Base-by-base conservation (phyloP, 2,797 vertebrate species). In the Chromis chromis region DNA sequence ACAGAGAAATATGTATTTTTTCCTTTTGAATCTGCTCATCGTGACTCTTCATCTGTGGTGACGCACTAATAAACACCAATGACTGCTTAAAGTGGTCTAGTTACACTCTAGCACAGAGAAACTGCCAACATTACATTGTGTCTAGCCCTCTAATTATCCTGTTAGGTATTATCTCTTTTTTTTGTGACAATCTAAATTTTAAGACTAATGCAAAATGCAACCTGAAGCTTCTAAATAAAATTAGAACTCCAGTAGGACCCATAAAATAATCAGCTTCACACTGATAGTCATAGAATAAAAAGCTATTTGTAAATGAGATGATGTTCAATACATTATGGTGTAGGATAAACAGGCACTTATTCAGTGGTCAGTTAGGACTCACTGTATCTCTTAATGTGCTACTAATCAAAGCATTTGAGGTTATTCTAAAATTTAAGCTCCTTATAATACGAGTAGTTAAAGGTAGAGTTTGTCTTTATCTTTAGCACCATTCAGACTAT, bases 341-440 rank as follows among this genome's bases (percentile, higher is more conserved):
- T 24, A 6, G 64, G 71, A 59, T 17, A 61, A 55, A 62, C 67
- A 75, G 70, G 46, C 52, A 66, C 52, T 36, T 82, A 65, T 42
- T 19, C 52, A 64, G 33, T 63, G 70, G 73, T 22, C 48, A 66
- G 53, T 59, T 22, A 28, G 13, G 14, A 64, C 13, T 36, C 31
- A 52, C 22, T 39, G 25, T 4, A 55, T 65, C 40, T 39, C n/a
- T 59, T 56, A 63, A 72, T 66, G 46, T 17, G 44, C 27, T 69
- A n/a, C 48, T 57, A 56, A 84, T 73, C 36, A 57, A 81, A 76
- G 57, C 42, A 56, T 59, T 65, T 49, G 6, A 55, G 21, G 39
- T 55, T 60, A n/a, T 55, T 72, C 14, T 52, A 19, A 65, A 63
- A 65, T 65, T 6, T 36, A 24, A n/a, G 54, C 8, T 59, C 28